These are phyloP conservation scores for Aphis gossypii DNA, from an alignment of 1,140 invertebrate genomes.

Conservation along the genomic window DNA sequence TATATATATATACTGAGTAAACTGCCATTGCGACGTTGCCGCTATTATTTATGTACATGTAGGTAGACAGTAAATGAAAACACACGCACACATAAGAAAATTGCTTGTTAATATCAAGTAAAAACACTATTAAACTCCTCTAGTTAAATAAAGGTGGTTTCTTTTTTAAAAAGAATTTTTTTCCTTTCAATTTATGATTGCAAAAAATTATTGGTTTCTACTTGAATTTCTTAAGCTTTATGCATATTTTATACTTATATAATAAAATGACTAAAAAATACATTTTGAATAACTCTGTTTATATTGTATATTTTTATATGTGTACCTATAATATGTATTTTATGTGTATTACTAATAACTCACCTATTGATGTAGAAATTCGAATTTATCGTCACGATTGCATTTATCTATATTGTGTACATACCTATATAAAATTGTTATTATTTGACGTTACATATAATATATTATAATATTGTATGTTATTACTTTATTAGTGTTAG, in stretches of 20 bases:
- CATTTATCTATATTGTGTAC: neutral
- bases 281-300: neutral
- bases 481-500: neutral
- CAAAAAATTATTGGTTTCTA: too few relatives aligned
- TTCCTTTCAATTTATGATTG: too few relatives aligned
- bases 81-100: neutral
- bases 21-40: neutral
- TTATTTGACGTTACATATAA: neutral
- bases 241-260: too few relatives aligned
- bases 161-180: too few relatives aligned
- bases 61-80: neutral
- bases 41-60: neutral
- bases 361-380: neutral
- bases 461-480: neutral
- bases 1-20: neutral
- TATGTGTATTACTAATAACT: neutral
- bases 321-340: neutral
- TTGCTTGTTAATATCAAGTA: conserved; percentile 20
- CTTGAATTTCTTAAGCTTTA: too few relatives aligned
- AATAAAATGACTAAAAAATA: too few relatives aligned
- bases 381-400: neutral
- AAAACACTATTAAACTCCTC: conserved; percentile 22
- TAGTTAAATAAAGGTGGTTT: neutral
- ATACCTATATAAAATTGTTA: neutral
- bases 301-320: neutral